These are phyloP conservation scores for Battus philenor DNA, from an alignment of 1,140 invertebrate genomes.

Conservation along the genomic window DNA sequence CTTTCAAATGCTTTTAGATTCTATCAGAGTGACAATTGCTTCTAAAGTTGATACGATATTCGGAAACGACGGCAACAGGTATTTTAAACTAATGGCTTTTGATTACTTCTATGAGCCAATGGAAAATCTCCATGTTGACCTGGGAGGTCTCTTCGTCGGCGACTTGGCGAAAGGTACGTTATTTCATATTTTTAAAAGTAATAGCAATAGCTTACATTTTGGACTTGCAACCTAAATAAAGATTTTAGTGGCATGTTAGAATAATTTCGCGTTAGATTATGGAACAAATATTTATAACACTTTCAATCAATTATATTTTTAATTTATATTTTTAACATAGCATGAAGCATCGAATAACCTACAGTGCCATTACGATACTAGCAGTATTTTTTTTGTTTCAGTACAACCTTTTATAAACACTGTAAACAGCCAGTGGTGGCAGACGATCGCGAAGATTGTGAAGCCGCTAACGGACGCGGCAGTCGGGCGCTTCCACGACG, in stretches of 20 bases:
- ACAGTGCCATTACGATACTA: no score
- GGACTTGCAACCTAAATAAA: no score
- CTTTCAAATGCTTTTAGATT: slow-evolving; percentile 1
- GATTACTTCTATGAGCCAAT: slow-evolving; percentile 5
- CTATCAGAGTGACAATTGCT: slow-evolving; percentile 1
- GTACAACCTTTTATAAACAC: neutral
- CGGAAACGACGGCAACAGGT: neutral
- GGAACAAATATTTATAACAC: no score
- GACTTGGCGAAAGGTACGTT: slow-evolving; percentile 1
- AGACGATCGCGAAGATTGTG: neutral
- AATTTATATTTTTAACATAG: no score
- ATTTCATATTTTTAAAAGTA: no score
- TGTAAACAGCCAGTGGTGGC: neutral
- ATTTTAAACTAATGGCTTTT: slow-evolving; percentile 4
- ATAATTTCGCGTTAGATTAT: no score
- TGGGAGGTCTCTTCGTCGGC: neutral
- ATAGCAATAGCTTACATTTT: no score
- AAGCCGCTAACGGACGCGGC: neutral
- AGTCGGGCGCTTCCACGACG: slow-evolving; percentile 1
- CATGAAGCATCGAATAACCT: no score
- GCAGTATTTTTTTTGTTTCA: neutral
- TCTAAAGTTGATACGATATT: slow-evolving; percentile 3
- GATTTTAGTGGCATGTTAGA: no score
- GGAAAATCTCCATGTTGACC: neutral
- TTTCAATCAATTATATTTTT: no score